Evolutionary conservation across 1,140 invertebrate genomes (phyloP).

Genomic region (Drosophila kepulauana): DNA sequence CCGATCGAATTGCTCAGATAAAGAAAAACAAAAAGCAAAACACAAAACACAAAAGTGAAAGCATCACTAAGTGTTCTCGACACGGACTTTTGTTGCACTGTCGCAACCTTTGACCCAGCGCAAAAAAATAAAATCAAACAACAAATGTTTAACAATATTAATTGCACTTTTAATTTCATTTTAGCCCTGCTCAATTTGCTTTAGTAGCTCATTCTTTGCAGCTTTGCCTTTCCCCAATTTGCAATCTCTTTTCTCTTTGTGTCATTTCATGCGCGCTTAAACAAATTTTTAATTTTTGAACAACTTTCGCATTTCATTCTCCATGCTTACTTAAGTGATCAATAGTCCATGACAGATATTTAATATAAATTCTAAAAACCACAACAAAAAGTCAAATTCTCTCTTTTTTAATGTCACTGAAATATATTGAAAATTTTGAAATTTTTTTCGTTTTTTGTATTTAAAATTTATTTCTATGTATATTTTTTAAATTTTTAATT

Average conservation of each 20-base stretch:
- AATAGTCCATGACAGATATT: neutral
- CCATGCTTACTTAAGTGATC: slow-evolving; percentile 5
- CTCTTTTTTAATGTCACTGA: too few species aligned
- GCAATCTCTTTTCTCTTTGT: slow-evolving; percentile 1
- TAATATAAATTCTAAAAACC: neutral
- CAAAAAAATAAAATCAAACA: neutral
- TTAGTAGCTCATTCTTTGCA: too few species aligned
- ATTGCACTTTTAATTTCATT: neutral
- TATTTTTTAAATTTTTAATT: too few species aligned
- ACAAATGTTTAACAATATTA: too few species aligned
- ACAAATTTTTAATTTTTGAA: neutral
- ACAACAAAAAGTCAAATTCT: too few species aligned
- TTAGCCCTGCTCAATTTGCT: too few species aligned
- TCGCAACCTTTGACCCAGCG: slow-evolving; percentile 3
- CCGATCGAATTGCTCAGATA: slow-evolving; percentile 51
- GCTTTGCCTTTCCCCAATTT: neutral
- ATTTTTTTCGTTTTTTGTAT: too few species aligned
- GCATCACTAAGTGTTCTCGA: slow-evolving; percentile 45
- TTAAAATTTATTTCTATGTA: too few species aligned
- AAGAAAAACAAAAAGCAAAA: slow-evolving; percentile 16
- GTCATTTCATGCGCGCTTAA: slow-evolving; percentile 8
- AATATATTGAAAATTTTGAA: too few species aligned
- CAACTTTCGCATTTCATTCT: neutral
- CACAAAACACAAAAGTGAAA: slow-evolving; percentile 68
- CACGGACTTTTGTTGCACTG: neutral